Evolutionary conservation across 2,797 vertebrate species (phyloP).

Genomic region (Xerus rutilus): DNA sequence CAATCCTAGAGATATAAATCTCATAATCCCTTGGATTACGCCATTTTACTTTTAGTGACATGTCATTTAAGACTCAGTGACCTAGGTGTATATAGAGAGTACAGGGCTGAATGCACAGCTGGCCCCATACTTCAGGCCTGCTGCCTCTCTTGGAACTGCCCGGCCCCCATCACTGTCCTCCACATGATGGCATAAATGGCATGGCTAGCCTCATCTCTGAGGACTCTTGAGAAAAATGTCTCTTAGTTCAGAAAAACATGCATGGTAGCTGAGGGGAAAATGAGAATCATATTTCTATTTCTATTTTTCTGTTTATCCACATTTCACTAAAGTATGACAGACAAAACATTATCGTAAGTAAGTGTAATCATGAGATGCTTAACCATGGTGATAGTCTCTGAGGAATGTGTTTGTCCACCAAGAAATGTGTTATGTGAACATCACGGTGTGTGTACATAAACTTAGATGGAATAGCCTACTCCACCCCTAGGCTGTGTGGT

Average conservation of each 20-base stretch:
- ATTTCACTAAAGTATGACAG: not conserved
- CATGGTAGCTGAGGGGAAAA: not conserved
- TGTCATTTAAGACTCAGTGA: not conserved
- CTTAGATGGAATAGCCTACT: no score
- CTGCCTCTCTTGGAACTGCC: not conserved
- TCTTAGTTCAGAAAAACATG: slow-evolving; percentile 24
- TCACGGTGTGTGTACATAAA: not conserved
- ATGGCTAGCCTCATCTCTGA: not conserved
- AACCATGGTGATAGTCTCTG: not conserved
- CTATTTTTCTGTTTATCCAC: not conserved
- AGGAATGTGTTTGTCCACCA: not conserved
- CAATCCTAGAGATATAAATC: not conserved
- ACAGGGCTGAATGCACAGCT: not conserved
- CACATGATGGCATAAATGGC: not conserved
- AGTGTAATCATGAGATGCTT: not conserved
- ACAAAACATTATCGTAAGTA: not conserved
- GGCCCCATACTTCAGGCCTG: not conserved
- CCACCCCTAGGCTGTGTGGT: not conserved
- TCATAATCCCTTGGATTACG: not conserved
- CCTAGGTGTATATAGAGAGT: not conserved
- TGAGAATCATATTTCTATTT: not conserved
- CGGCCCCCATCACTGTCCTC: not conserved
- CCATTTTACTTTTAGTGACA: not conserved
- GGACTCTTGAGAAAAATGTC: not conserved
- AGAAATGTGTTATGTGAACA: not conserved